Evolutionary conservation across 2,113 vertebrate genomes (phyloP).

Genomic region (Triplophysa dalaica): DNA sequence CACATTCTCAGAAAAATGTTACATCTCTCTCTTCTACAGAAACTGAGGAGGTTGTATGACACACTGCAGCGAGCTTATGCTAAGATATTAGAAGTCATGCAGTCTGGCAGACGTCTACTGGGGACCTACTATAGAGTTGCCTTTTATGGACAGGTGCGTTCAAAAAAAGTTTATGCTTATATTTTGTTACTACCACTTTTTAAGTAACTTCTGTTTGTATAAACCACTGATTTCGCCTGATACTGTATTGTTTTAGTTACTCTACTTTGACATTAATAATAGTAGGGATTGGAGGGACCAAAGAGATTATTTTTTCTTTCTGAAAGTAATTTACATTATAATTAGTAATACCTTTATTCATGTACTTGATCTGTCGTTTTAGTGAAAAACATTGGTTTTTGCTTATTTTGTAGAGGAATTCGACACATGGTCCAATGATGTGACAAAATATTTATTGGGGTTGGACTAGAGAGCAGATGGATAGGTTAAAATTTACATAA

Average conservation of each 20-base stretch:
- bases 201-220: background rate
- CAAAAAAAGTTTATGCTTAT: background rate
- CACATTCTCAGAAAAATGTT: background rate
- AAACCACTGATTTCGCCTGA: background rate
- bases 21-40: constrained; percentile 72
- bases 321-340: too few species aligned
- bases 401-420: too few species aligned
- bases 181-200: background rate
- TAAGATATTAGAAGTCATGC: constrained; percentile 94
- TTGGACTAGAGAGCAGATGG: too few species aligned
- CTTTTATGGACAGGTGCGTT: constrained; percentile 89
- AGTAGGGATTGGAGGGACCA: too few species aligned
- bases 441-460: too few species aligned
- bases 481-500: too few species aligned
- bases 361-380: too few species aligned
- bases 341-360: too few species aligned
- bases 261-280: background rate
- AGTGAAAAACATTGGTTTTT: too few species aligned
- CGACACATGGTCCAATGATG: too few species aligned
- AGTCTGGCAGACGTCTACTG: constrained; percentile 85
- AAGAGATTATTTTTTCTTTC: too few species aligned
- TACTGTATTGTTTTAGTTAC: background rate
- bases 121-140: constrained; percentile 96
- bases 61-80: constrained; percentile 92
- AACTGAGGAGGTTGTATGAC: constrained; percentile 90